Evolutionary conservation across 1,140 invertebrate species (phyloP), one percentile per base, ranked within the genome.

Genomic region (Aethina tumida): DNA sequence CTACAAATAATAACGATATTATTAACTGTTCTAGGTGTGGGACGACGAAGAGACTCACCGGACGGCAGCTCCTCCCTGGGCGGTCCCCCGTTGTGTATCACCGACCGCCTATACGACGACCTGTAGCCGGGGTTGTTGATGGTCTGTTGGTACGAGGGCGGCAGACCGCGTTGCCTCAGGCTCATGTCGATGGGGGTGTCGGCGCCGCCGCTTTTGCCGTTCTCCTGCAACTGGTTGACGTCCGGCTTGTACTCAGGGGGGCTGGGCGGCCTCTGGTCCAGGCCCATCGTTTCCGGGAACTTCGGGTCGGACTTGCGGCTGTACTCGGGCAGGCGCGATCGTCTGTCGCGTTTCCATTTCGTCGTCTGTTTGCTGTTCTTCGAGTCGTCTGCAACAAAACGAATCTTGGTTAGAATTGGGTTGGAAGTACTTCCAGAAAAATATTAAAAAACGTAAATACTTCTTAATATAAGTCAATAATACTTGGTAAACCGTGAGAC

Each of bases 291-390:
- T 41, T 56, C 55, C 12, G 51, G 45, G 41, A 53, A 30, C 49
- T 58, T 62, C 15, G 52, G 53, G 35, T 62, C 59, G 5, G 57
- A 59, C 41, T 60, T 62, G 21, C 58, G 39, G 2, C 55, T 49
- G 43, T 62, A 62, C 40, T 62, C 60, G n/a, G 59, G 58, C 17
- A 54, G 42, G 20, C 57, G 49, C 25, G 59, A 59, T 9, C 74
- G 64, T 19, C 75, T 63, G 30, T 79, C 75, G 32, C 74, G 64
- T 28, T 75, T 66, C 75, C 75, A 79, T 55, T 76, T 76, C 18
- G 70, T 69, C 6, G 74, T 75, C 24, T 69, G 69, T 30, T 49
- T 41, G 34, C 49, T 75, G 73, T 56, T 77, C 31, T 68, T 60
- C 28, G 68, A 66, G 26, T 49, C 47, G 16, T 49, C 47, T 49